Evolutionary conservation across 2,113 vertebrate species (phyloP).

Genomic region (Argyrosomus japonicus): DNA sequence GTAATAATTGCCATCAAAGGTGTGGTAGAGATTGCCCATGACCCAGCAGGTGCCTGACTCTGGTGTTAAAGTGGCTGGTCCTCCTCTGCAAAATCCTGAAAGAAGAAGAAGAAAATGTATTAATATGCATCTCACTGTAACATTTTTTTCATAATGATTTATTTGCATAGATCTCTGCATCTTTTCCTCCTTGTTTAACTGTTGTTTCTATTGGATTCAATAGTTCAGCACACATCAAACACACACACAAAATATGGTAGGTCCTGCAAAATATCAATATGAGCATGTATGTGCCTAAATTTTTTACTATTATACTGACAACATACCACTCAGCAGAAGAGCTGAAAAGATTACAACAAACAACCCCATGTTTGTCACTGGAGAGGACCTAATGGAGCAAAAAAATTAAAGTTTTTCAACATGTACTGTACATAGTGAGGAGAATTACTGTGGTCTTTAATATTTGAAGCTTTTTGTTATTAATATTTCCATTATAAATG

Average conservation of each 20-base stretch:
- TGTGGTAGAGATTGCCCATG: conserved; percentile 67
- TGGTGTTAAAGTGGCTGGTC: conserved; percentile 45
- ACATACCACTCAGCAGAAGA: conserved; percentile 52
- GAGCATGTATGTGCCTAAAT: background rate
- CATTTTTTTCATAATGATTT: background rate
- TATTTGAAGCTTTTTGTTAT: background rate
- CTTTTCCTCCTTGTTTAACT: no score
- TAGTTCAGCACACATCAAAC: background rate
- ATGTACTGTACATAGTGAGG: background rate
- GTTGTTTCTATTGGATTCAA: background rate
- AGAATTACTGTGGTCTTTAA: background rate
- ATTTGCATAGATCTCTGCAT: background rate
- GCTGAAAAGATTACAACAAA: conserved; percentile 31
- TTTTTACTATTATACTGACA: background rate
- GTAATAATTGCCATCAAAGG: conserved; percentile 66
- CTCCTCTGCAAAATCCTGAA: conserved; percentile 35
- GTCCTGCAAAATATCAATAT: background rate
- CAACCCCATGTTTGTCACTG: conserved; percentile 30
- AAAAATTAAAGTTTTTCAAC: background rate
- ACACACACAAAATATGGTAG: no score
- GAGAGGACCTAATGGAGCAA: conserved; percentile 9
- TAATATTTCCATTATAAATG: no score
- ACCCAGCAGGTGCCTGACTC: conserved; percentile 61
- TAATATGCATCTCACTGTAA: background rate
- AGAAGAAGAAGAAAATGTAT: background rate